A percentile compares a stretch with the other conserved stretches of the same genome.
Conservation (phyloP, 1,140 invertebrate species). For the Orussus abietinus region DNA sequence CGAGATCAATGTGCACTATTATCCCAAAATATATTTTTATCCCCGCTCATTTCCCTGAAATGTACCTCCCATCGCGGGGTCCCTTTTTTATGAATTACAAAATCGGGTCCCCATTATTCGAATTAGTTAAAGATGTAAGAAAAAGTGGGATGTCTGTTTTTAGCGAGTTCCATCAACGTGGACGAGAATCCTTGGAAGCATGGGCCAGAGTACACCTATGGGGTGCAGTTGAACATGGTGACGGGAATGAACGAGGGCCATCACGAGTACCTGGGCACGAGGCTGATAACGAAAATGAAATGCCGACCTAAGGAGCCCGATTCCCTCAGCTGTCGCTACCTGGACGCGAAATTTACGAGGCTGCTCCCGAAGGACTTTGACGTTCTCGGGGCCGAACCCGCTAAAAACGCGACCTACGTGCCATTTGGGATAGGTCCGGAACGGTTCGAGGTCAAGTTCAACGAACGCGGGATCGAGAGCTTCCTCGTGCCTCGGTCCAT, state of each 20-base stretch:
- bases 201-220: conserved; percentile 20
- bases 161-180: conserved; percentile 14
- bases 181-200: not conserved
- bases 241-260: conserved; percentile 13
- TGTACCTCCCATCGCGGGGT: conserved; percentile 22
- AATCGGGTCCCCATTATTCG: not conserved
- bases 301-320: conserved; percentile 17
- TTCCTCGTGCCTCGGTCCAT: conserved; percentile 23
- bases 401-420: conserved; percentile 14
- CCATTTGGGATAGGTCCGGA: conserved; percentile 11
- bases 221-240: conserved; percentile 20
- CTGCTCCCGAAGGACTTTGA: not conserved
- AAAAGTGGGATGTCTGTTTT: not conserved
- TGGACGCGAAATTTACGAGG: conserved; percentile 5
- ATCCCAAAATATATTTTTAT: too few relatives aligned
- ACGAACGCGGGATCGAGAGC: conserved; percentile 23
- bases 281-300: conserved; percentile 14
- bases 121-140: not conserved
- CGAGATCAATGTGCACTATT: too few relatives aligned
- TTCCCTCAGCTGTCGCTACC: conserved; percentile 15
- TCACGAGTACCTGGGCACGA: conserved; percentile 11
- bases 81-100: not conserved
- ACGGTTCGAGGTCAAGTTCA: conserved; percentile 29
- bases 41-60: too few relatives aligned
- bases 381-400: conserved; percentile 1